Percentiles rank a stretch among this genome's conserved stretches.
phyloP scores from a whole-genome alignment of 1,140 invertebrate genomes.

The Euglossa dilemma region DNA sequence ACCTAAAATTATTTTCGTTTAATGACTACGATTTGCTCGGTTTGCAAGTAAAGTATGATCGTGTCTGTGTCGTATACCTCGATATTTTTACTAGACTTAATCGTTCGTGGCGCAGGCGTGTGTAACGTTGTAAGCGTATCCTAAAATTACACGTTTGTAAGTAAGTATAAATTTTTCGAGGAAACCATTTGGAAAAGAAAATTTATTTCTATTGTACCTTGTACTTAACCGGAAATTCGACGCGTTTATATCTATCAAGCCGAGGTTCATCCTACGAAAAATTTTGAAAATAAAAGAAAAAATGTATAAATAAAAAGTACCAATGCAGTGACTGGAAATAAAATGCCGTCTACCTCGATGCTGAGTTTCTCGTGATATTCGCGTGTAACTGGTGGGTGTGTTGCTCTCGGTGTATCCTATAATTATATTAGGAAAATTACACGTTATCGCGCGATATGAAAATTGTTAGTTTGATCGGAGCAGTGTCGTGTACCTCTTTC shows the following conservation, averaged over 20 bases:
- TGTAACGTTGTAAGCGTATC: not conserved
- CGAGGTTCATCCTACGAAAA: not conserved
- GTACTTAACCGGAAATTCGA: not conserved
- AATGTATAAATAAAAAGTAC: not conserved
- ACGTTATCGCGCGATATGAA: not conserved
- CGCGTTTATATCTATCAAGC: not conserved
- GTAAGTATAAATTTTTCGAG: not conserved
- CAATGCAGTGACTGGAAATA: no score
- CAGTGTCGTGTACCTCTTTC: conserved; percentile 32
- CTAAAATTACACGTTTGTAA: conserved; percentile 38
- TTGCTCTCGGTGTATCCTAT: not conserved
- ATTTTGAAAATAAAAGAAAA: not conserved
- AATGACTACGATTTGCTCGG: not conserved
- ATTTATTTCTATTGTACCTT: conserved; percentile 4
- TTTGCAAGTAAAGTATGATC: not conserved
- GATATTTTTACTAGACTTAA: conserved; percentile 4
- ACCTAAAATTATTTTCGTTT: conserved; percentile 37
- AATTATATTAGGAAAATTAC: not conserved
- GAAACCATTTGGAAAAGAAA: not conserved
- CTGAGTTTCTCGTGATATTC: not conserved
- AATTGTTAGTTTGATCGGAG: not conserved
- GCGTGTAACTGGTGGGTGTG: not conserved
- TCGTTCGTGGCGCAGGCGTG: not conserved
- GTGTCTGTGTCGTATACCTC: conserved; percentile 36
- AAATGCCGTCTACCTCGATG: conserved; percentile 10